These are phyloP conservation scores for Polypedilum pembai DNA, from an alignment of 1,140 invertebrate genomes.

Conservation along the genomic window DNA sequence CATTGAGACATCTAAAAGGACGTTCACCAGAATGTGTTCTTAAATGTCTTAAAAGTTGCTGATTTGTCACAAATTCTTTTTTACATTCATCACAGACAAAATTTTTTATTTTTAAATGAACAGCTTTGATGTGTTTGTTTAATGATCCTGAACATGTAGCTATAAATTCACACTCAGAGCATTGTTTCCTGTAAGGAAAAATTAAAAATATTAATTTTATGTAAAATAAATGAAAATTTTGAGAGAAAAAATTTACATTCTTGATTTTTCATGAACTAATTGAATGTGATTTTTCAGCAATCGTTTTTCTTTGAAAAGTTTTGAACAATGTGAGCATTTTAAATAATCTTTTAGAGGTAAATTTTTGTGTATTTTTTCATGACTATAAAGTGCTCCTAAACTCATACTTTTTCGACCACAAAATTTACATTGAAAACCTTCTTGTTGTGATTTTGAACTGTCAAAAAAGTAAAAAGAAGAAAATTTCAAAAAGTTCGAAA, in stretches of 20 bases:
- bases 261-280: background rate
- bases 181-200: background rate
- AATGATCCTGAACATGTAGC: background rate
- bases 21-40: background rate
- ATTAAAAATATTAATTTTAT: background rate
- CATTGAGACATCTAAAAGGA: background rate
- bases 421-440: background rate
- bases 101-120: background rate
- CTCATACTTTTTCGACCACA: background rate
- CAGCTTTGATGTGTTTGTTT: background rate
- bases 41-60: background rate
- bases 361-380: background rate
- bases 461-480: too few species aligned
- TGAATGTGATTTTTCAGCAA: conserved; percentile 1
- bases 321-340: background rate
- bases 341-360: background rate
- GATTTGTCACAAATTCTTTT: background rate
- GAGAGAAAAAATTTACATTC: background rate
- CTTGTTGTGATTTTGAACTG: background rate
- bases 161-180: background rate
- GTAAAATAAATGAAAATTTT: background rate
- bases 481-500: too few species aligned
- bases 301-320: conserved; percentile 8
- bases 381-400: background rate
- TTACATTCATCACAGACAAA: background rate